Conservation (phyloP, 2,113 vertebrate species). For the Sarotherodon lohbergeri region DNA sequence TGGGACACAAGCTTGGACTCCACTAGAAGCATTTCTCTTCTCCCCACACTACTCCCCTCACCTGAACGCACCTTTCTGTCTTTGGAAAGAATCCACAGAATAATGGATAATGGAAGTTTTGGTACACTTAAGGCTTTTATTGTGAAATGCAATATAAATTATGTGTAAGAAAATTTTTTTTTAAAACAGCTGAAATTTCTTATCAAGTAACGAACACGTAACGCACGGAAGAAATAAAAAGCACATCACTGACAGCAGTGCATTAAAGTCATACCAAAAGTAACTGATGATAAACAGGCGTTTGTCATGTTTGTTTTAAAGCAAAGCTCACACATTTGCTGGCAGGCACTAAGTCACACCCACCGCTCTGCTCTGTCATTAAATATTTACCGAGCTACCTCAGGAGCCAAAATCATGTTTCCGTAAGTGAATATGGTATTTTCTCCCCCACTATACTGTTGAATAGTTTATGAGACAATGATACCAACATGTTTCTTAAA, state of each 20-base stretch:
- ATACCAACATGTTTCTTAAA: background rate
- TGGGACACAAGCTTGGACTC: background rate
- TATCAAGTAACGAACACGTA: background rate
- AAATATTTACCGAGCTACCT: slow-evolving; percentile 22
- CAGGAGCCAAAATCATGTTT: background rate
- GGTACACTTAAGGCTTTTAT: background rate
- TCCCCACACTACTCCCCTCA: background rate
- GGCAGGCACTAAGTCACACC: background rate
- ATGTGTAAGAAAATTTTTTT: background rate
- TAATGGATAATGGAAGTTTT: background rate
- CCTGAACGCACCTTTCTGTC: background rate
- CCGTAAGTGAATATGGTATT: background rate
- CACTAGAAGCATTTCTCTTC: background rate
- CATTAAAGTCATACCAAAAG: background rate
- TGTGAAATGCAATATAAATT: background rate
- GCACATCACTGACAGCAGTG: background rate
- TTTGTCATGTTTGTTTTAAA: background rate
- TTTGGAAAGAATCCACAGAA: background rate
- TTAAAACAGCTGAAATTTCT: background rate
- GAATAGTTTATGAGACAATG: background rate
- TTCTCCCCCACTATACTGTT: background rate
- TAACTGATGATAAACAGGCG: background rate
- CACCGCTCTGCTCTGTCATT: background rate
- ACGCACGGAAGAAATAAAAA: background rate
- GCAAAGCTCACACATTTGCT: background rate